These are phyloP conservation scores for Drosophila auraria DNA, from an alignment of 1,140 invertebrate species.

Conservation along the genomic window DNA sequence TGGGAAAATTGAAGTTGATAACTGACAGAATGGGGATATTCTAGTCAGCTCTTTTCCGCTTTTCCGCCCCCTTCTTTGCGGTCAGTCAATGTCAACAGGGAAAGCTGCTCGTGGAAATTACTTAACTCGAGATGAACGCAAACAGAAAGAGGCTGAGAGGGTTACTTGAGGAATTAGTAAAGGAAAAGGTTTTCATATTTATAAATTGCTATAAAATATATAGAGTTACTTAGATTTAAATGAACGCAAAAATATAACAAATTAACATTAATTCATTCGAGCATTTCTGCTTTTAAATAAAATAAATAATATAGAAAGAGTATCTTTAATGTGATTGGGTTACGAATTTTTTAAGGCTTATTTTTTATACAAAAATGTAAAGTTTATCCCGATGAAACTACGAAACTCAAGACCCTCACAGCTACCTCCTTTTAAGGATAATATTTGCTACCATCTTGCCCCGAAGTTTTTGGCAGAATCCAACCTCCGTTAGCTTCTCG, in stretches of 20 bases:
- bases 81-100: slow-evolving; percentile 39
- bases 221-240: too few relatives aligned
- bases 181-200: accelerated
- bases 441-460: not conserved
- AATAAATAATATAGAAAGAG: too few relatives aligned
- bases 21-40: not conserved
- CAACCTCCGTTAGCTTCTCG: slow-evolving; percentile 1
- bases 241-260: not conserved
- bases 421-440: not conserved
- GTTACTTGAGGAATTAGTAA: slow-evolving; percentile 14
- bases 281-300: too few relatives aligned
- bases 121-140: slow-evolving; percentile 42
- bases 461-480: not conserved
- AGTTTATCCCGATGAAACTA: too few relatives aligned
- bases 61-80: slow-evolving; percentile 14
- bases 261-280: not conserved
- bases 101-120: slow-evolving; percentile 43
- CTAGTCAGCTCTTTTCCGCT: slow-evolving; percentile 15
- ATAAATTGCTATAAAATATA: not conserved
- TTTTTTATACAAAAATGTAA: too few relatives aligned
- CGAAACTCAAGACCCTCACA: not conserved
- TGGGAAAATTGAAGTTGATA: not conserved
- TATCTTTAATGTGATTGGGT: too few relatives aligned
- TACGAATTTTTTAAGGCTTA: too few relatives aligned
- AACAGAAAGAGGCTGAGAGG: slow-evolving; percentile 15